phyloP scores from a whole-genome alignment of 2,888 invertebrate genomes.

The Lathronympha strigana region DNA sequence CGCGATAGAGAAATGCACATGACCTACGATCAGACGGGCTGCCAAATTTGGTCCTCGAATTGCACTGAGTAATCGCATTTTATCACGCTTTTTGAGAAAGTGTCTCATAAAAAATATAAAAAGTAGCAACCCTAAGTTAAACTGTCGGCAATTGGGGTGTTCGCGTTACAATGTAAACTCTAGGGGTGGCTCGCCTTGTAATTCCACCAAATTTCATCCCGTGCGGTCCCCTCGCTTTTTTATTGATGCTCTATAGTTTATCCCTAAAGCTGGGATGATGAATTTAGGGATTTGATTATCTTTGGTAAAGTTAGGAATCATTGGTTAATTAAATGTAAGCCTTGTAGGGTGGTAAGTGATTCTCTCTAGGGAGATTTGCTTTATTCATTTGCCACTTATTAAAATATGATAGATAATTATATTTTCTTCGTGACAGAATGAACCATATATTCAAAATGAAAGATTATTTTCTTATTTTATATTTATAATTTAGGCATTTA shows the following conservation, averaged over 20 bases:
- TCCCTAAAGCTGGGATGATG: conserved; percentile 41
- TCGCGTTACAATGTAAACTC: conserved; percentile 49
- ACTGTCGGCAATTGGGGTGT: conserved; percentile 80
- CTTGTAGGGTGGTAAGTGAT: conserved; percentile 30
- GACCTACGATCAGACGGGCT: background rate
- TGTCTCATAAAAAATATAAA: background rate
- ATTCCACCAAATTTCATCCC: conserved; percentile 81
- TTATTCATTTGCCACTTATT: conserved; percentile 11
- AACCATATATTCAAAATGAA: no score
- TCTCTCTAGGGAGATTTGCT: conserved; percentile 5
- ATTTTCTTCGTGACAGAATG: no score
- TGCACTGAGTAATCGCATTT: conserved; percentile 2
- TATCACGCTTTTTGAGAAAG: conserved; percentile 1
- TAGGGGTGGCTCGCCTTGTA: conserved; percentile 79
- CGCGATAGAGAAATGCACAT: background rate
- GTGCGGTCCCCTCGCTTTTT: conserved; percentile 62
- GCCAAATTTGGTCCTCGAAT: background rate
- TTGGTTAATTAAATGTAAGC: conserved; percentile 28
- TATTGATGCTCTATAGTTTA: conserved; percentile 54
- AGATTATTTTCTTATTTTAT: no score
- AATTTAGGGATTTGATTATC: conserved; percentile 42
- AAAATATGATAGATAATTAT: background rate
- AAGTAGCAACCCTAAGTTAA: conserved; percentile 69
- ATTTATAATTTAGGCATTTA: no score
- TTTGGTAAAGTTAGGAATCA: conserved; percentile 38